These are phyloP conservation scores for Thereva unica DNA, from an alignment of 2,888 invertebrate genomes.

Conservation along the genomic window DNA sequence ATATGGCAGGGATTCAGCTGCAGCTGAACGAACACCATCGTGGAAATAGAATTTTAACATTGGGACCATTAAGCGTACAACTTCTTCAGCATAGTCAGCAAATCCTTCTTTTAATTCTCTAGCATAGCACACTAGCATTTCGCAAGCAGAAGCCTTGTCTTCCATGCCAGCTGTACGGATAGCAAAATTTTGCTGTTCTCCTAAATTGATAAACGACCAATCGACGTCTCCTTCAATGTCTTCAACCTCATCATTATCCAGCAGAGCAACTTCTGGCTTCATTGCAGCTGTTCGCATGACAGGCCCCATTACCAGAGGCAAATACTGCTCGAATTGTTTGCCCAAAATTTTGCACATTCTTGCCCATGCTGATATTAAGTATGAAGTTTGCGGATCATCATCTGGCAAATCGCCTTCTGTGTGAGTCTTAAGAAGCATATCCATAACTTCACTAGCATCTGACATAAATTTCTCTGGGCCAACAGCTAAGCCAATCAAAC, in stretches of 20 bases:
- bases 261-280: conserved; percentile 85
- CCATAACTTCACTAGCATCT: conserved; percentile 96
- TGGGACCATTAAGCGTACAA: conserved; percentile 78
- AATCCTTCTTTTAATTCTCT: conserved; percentile 82
- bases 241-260: conserved; percentile 81
- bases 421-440: conserved; percentile 88
- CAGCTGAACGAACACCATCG: conserved; percentile 83
- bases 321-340: conserved; percentile 82
- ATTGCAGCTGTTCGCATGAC: conserved; percentile 85
- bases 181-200: conserved; percentile 90
- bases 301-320: conserved; percentile 88
- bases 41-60: conserved; percentile 89
- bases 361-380: conserved; percentile 98
- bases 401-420: conserved; percentile 83
- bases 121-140: conserved; percentile 92
- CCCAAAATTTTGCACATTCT: conserved; percentile 95
- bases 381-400: conserved; percentile 96
- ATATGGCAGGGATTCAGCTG: conserved; percentile 84
- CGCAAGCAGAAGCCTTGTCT: conserved; percentile 91
- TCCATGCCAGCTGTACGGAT: conserved; percentile 86
- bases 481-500: conserved; percentile 90
- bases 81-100: conserved; percentile 68
- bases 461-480: conserved; percentile 82
- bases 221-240: conserved; percentile 80
- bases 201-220: conserved; percentile 88